These are phyloP conservation scores for Helleia helle DNA, from an alignment of 2,888 invertebrate genomes.

Conservation along the genomic window DNA sequence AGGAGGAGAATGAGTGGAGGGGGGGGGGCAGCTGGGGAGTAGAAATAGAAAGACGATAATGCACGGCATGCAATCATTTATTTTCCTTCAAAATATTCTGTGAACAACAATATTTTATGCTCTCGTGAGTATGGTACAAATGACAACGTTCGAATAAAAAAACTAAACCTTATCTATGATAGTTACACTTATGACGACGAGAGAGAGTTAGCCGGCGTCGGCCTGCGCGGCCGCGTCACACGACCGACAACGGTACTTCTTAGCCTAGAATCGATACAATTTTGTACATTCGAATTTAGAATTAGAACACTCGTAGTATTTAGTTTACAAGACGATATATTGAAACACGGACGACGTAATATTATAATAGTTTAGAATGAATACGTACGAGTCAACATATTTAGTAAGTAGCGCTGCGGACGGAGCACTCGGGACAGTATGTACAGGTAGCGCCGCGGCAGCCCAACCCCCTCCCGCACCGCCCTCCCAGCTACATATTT, in stretches of 20 bases:
- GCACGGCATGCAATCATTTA: conserved; percentile 67
- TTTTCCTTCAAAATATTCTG: conserved; percentile 67
- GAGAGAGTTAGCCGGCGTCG: conserved; percentile 8
- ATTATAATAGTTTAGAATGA: conserved; percentile 22
- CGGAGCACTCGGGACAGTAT: conserved; percentile 23
- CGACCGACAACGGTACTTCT: conserved; percentile 11
- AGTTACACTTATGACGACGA: conserved; percentile 19
- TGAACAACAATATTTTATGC: conserved; percentile 64
- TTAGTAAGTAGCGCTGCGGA: conserved; percentile 25
- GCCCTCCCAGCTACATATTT: not conserved
- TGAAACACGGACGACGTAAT: conserved; percentile 19
- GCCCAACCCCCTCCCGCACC: not conserved
- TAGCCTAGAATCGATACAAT: conserved; percentile 24
- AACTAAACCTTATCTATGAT: conserved; percentile 46
- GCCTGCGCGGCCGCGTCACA: conserved; percentile 1
- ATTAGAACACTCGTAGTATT: conserved; percentile 14
- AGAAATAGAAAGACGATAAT: conserved; percentile 38
- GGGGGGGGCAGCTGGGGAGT: conserved; percentile 24
- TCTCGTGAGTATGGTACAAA: conserved; percentile 64
- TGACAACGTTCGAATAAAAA: conserved; percentile 65
- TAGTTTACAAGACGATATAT: conserved; percentile 13
- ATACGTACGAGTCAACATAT: conserved; percentile 38
- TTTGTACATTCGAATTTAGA: conserved; percentile 28
- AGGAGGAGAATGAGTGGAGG: conserved; percentile 8
- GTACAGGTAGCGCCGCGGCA: conserved; percentile 7